Evolutionary conservation across 64 coral and sea anemone species (phyloP), one percentile per base, ranked within the genome.

Genomic region (Dendronephthya gigantea): DNA sequence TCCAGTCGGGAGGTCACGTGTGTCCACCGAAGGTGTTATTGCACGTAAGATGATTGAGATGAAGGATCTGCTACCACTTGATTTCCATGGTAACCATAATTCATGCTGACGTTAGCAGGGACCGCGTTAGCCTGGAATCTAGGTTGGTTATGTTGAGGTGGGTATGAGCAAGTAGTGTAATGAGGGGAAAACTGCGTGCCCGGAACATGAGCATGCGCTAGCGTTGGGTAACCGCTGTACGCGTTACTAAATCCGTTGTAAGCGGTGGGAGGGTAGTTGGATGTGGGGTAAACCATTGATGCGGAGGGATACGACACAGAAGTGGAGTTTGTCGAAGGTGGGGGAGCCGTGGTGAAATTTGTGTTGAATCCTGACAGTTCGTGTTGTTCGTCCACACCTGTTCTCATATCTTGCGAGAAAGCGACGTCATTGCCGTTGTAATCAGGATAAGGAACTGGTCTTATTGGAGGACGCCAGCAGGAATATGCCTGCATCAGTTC

Each of bases 401-500:
- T 19, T 79, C 72, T 79, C 32, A 79, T 79, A 9, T 79, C 72
- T 79, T 79, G 72, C 36, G 72, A 39, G 36, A 36, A 79, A 1
- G 72, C 36, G 55, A 62, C 25, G 13, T 79, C 72, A 79, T 79
- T 79, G 25, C 72, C 72, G 32, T 79, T 79, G 22, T 79, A 79
- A 76, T 89, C 87, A 13, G 89, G 39, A 27, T 87, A 97, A 69
- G 83, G 28, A 9, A 97, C 50, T 23, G 84, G 50, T 62, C 65
- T 88, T 19, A 86, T 70, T 1, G 91, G 28, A 13, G 94, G 91
- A 84, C 94, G 87, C 58, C 89, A 97, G 40, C 86, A 97, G 5
- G 94, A 93, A 23, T 97, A 97, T 4, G 89, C 94, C 68, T 97
- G 94, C 91, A 97, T 97, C 14, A 97, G 90, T 83, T 97, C 94